Percentiles rank a stretch among this genome's conserved stretches.
phyloP scores from a whole-genome alignment of 2,113 vertebrate species.

The Syngnathus scovelli region DNA sequence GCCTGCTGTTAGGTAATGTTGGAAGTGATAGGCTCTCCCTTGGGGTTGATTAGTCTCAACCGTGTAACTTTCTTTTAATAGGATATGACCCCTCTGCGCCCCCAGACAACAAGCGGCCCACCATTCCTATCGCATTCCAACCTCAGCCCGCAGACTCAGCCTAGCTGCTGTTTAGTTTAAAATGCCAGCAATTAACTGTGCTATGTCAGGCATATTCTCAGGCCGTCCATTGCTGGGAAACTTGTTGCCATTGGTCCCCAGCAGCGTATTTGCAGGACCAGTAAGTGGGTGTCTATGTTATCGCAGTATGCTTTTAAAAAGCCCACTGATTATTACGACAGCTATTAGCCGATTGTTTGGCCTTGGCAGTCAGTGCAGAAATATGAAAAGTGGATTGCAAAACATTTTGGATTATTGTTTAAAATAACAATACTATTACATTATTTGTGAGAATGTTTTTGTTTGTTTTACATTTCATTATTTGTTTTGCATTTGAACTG shows the following conservation, averaged over 20 bases:
- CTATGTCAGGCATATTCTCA: slow-evolving; percentile 63
- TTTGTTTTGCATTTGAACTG: too few species aligned
- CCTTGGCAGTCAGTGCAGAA: not conserved
- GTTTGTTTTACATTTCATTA: too few species aligned
- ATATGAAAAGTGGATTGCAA: too few species aligned
- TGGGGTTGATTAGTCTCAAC: slow-evolving; percentile 62
- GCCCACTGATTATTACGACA: slow-evolving; percentile 21
- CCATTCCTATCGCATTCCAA: slow-evolving; percentile 43
- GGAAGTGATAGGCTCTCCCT: slow-evolving; percentile 62
- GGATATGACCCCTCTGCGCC: slow-evolving; percentile 60
- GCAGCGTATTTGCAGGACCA: slow-evolving; percentile 39
- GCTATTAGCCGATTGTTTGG: not conserved
- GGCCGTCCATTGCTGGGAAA: slow-evolving; percentile 58
- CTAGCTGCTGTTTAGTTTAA: slow-evolving; percentile 64
- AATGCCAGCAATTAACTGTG: slow-evolving; percentile 64
- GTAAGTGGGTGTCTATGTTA: slow-evolving; percentile 56
- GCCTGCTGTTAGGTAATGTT: slow-evolving; percentile 58
- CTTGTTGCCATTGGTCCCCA: slow-evolving; percentile 60
- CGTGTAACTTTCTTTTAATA: slow-evolving; percentile 63
- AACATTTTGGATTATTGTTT: too few species aligned
- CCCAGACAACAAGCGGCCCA: slow-evolving; percentile 34
- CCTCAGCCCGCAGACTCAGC: slow-evolving; percentile 21
- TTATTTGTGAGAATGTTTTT: too few species aligned
- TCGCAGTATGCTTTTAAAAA: slow-evolving; percentile 56
- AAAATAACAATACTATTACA: too few species aligned